A percentile compares a stretch with the other conserved stretches of the same genome.
Conservation (phyloP, 1,140 invertebrate genomes). For the Eriosoma lanigerum region DNA sequence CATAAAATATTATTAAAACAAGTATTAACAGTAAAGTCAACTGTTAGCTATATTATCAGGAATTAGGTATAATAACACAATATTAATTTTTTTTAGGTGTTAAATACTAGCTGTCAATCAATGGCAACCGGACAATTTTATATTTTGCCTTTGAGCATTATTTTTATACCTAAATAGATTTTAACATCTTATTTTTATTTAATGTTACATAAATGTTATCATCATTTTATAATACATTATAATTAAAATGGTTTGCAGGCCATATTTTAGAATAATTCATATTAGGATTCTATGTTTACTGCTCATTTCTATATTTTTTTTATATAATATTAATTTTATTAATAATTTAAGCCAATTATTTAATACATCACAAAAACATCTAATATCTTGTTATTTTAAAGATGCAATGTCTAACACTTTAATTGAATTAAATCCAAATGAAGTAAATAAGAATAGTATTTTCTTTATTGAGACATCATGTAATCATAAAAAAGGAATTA, state of each 20-base stretch:
- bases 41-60: no score
- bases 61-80: no score
- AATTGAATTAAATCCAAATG: slow-evolving; percentile 7
- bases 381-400: slow-evolving; percentile 33
- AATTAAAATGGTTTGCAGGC: not conserved
- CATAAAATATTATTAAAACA: no score
- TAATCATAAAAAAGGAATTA: slow-evolving; percentile 50
- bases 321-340: not conserved
- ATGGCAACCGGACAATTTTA: no score
- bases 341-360: not conserved
- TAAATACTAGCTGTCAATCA: no score
- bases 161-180: no score
- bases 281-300: not conserved
- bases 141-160: no score
- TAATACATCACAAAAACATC: slow-evolving; percentile 16
- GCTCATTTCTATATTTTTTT: not conserved
- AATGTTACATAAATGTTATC: no score
- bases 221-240: no score
- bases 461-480: slow-evolving; percentile 56
- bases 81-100: no score
- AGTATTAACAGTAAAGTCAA: no score
- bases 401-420: not conserved
- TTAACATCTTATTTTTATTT: no score
- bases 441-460: slow-evolving; percentile 52
- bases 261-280: not conserved